Evolutionary conservation across 2,113 vertebrate species (phyloP).

Genomic region (Gasterosteus aculeatus): DNA sequence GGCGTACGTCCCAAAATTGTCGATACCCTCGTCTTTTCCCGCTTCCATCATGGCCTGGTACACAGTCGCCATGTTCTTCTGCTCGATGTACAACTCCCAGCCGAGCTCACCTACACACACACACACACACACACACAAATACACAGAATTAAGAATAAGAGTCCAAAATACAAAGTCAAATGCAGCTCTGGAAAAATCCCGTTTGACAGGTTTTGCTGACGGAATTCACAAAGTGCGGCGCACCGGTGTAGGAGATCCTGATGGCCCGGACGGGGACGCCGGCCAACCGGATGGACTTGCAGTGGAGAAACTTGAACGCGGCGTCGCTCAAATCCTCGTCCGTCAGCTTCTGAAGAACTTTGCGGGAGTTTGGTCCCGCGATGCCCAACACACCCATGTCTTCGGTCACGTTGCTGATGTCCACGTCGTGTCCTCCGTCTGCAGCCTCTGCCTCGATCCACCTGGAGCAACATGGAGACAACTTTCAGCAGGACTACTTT

Average conservation of each 20-base stretch:
- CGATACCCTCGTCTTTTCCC: conserved; percentile 91
- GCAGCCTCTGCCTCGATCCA: conserved; percentile 89
- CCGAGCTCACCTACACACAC: conserved; percentile 90
- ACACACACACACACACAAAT: conserved; percentile 5
- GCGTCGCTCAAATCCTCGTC: conserved; percentile 87
- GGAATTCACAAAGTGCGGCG: conserved; percentile 12
- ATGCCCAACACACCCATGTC: conserved; percentile 90
- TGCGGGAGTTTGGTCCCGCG: conserved; percentile 88
- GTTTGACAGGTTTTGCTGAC: too few species aligned
- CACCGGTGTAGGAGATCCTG: conserved; percentile 97
- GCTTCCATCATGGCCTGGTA: conserved; percentile 89
- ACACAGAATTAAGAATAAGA: not conserved
- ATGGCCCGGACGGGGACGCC: conserved; percentile 86
- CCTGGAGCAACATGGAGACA: conserved; percentile 68
- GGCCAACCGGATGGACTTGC: conserved; percentile 84
- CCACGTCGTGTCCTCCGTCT: conserved; percentile 82
- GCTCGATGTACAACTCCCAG: conserved; percentile 94
- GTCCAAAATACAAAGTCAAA: too few species aligned
- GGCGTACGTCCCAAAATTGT: conserved; percentile 94
- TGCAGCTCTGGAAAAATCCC: too few species aligned
- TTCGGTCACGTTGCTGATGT: conserved; percentile 90
- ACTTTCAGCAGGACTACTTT: not conserved
- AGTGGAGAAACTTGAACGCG: conserved; percentile 92
- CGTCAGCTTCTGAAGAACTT: conserved; percentile 93
- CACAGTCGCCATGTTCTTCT: conserved; percentile 84